These are phyloP conservation scores for Agrotis clavis DNA, from an alignment of 2,888 invertebrate genomes.

Conservation along the genomic window DNA sequence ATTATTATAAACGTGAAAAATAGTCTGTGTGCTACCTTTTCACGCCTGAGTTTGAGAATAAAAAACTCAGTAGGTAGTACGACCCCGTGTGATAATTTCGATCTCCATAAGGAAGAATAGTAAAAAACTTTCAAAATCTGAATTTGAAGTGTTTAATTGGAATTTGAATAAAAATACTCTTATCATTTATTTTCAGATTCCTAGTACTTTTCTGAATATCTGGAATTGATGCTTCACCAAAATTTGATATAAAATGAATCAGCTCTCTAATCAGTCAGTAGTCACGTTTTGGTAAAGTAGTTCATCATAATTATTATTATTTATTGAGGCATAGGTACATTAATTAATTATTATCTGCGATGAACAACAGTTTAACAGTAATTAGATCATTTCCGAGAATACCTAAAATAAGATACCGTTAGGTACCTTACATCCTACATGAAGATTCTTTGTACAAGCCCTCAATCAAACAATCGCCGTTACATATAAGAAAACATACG, in stretches of 20 bases:
- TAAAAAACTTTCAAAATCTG: no score
- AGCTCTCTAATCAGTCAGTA: constrained; percentile 16
- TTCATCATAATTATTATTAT: constrained; percentile 2
- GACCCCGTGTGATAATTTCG: not conserved
- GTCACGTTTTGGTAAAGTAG: not conserved
- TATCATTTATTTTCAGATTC: constrained; percentile 6
- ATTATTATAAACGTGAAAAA: no score
- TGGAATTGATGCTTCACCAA: constrained; percentile 1
- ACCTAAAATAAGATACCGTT: constrained; percentile 72
- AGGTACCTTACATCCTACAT: constrained; percentile 72
- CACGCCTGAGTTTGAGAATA: not conserved
- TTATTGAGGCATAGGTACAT: not conserved
- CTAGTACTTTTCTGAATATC: constrained; percentile 5
- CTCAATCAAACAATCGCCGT: constrained; percentile 70
- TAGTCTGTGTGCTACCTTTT: not conserved
- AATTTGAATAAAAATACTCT: not conserved
- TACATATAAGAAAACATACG: constrained; percentile 69
- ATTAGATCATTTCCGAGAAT: constrained; percentile 1
- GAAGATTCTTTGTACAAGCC: constrained; percentile 68
- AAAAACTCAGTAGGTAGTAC: not conserved
- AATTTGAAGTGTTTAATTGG: not conserved
- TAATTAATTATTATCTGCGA: constrained; percentile 1
- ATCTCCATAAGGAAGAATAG: no score
- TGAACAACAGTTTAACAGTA: not conserved
- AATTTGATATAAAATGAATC: constrained; percentile 28